Evolutionary conservation across 2,888 invertebrate genomes (phyloP).

Genomic region (Pristionchus entomophagus): DNA sequence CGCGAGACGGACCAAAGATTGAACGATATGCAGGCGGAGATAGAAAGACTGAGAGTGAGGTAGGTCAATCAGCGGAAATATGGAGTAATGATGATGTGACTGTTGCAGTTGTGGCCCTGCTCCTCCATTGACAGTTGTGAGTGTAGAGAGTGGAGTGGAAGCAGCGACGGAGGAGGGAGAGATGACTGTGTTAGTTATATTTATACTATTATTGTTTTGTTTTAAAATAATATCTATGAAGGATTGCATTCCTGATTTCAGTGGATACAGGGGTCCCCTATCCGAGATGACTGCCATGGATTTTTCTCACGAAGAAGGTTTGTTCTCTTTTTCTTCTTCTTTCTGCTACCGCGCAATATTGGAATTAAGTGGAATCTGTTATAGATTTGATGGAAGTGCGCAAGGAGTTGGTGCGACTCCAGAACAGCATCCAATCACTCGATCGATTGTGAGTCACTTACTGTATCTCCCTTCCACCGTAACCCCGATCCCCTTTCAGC

Average conservation of each 20-base stretch:
- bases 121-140: not conserved
- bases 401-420: not conserved
- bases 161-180: not conserved
- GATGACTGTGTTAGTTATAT: not conserved
- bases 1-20: not conserved
- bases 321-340: not conserved
- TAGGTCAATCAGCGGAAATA: not conserved
- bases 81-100: not conserved
- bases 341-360: too few species aligned
- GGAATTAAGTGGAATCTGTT: not conserved
- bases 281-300: not conserved
- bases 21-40: not conserved
- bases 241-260: too few species aligned
- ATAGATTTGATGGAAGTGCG: not conserved
- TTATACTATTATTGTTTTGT: not conserved
- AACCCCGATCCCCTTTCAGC: not conserved
- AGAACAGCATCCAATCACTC: slow-evolving; percentile 1
- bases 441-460: slow-evolving; percentile 9
- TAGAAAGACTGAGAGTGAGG: not conserved
- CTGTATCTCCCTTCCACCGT: too few species aligned
- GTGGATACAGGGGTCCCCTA: not conserved
- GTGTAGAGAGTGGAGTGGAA: not conserved
- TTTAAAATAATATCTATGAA: not conserved
- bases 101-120: not conserved
- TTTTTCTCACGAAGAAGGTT: not conserved